phyloP scores from a whole-genome alignment of 2,797 vertebrate genomes.

The Cossypha niveicapilla region DNA sequence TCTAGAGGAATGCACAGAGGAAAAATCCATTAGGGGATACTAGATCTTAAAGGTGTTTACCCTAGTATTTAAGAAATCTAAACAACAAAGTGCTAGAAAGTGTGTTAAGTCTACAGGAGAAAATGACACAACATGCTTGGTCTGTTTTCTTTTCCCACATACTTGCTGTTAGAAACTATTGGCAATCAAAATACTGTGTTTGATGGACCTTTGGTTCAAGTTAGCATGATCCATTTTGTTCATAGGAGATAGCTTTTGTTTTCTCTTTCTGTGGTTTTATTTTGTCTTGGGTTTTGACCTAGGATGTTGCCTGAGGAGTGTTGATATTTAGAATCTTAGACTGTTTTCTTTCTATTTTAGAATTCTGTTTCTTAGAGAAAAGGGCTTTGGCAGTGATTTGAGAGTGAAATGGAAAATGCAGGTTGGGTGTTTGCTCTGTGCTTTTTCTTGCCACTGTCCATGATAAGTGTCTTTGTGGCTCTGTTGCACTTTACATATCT shows the following conservation, averaged over 20 bases:
- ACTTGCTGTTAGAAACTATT: neutral
- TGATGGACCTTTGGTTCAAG: neutral
- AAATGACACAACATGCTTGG: neutral
- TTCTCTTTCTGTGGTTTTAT: neutral
- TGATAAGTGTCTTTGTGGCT: neutral
- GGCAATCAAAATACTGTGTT: neutral
- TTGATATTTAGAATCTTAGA: neutral
- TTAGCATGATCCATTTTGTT: neutral
- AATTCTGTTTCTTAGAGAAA: neutral
- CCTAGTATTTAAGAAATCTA: neutral
- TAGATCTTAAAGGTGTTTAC: neutral
- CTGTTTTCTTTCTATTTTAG: neutral
- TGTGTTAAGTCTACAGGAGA: neutral
- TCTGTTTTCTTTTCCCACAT: neutral
- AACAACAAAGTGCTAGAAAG: neutral
- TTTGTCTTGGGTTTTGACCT: neutral
- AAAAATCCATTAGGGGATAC: neutral
- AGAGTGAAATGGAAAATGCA: neutral
- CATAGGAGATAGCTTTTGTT: neutral
- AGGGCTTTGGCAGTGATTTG: fast-evolving
- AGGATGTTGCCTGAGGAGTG: neutral
- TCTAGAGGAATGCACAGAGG: neutral
- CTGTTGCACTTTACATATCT: neutral
- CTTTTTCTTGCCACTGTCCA: neutral
- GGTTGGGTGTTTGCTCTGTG: neutral